These are phyloP conservation scores for Phania funesta DNA, from an alignment of 2,888 invertebrate genomes.

Conservation along the genomic window DNA sequence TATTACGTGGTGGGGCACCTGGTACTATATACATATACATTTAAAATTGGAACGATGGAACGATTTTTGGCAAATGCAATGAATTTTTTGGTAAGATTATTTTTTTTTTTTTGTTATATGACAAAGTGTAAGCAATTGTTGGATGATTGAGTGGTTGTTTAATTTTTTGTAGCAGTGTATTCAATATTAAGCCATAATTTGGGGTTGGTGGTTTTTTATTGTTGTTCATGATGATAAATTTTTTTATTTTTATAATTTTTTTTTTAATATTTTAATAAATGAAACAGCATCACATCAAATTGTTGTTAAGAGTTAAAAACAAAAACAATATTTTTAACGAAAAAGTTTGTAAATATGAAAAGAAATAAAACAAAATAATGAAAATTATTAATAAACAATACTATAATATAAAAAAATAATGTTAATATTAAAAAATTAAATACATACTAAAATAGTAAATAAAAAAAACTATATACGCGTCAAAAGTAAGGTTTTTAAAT, in stretches of 20 bases:
- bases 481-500: too few relatives aligned
- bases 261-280: conserved; percentile 43
- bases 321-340: conserved; percentile 72
- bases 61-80: conserved; percentile 66
- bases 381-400: too few relatives aligned
- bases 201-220: conserved; percentile 5
- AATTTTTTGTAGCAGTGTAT: conserved; percentile 50
- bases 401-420: conserved; percentile 13
- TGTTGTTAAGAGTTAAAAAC: conserved; percentile 66
- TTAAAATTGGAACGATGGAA: conserved; percentile 68
- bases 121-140: conserved; percentile 22
- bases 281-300: conserved; percentile 61
- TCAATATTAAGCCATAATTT: conserved; percentile 35
- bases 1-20: conserved; percentile 97
- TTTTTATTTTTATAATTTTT: conserved; percentile 32
- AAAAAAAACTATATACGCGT: too few relatives aligned
- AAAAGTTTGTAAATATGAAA: conserved; percentile 72
- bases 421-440: not conserved
- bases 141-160: conserved; percentile 30
- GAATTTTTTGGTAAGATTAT: conserved; percentile 65
- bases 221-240: conserved; percentile 28
- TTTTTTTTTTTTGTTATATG: conserved; percentile 50
- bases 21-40: conserved; percentile 86
- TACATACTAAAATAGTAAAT: conserved; percentile 13
- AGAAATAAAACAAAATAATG: conserved; percentile 57